Base-by-base conservation (phyloP, 2,113 vertebrate species). In the Tylochromis polylepis region DNA sequence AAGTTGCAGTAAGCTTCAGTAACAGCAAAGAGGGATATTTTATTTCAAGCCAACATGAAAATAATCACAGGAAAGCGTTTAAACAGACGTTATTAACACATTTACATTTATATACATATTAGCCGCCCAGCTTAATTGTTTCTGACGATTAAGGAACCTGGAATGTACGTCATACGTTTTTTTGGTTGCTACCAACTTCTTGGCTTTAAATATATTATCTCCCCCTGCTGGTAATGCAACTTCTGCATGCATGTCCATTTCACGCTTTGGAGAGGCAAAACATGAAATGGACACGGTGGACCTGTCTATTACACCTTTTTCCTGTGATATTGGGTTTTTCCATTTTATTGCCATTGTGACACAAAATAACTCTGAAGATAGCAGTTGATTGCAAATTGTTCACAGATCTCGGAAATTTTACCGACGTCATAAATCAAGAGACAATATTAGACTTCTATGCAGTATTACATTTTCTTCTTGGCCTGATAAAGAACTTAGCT, bases 131-230 rank as follows among this genome's bases (percentile, higher is more conserved):
- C 34, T 38, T 65, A 38, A 65, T 65, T 65, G 34, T n/a, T 65
- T 38, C 20, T 65, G 60, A 65, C 11, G n/a, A n/a, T 65, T 38
- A 8, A 65, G 60, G 60, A 65, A 65, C 20, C 60, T 38, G 60
- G 4, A 65, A n/a, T 38, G 20, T 14, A n/a, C 18, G 0, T 1
- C 31, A 65, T 65, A 12, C 0, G 1, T 62, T 36, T 62, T 36
- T 62, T 62, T 36, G 18, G 31, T 36, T 62, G 12, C 58, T 34
- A 34, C 18, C 2, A 1, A 65, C 60, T 38, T 65, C 38, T 65
- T 65, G 20, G 20, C 60, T 38, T 65, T 38, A 65, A 65, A 65
- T 38, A 65, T 38, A 65, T 65, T 38, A 38, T 38, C 11, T n/a
- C 60, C 60, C 60, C 60, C 34, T 65, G 60, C 60, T 38, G 34